Percentiles rank a stretch among this genome's conserved stretches.
phyloP scores from a whole-genome alignment of 2,113 vertebrate genomes.

The Oryzias celebensis region DNA sequence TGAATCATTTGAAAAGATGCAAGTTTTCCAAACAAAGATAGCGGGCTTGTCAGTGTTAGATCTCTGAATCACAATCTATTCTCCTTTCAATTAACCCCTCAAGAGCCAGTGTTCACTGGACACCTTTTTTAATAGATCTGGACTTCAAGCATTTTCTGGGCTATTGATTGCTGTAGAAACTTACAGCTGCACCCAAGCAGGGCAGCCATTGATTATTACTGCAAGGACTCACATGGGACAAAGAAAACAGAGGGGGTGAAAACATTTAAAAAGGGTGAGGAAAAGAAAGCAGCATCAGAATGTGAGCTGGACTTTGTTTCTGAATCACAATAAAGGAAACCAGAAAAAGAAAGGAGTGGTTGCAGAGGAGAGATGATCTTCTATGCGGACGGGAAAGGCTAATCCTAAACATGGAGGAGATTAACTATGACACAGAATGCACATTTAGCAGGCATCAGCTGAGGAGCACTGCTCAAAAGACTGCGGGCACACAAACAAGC shows the following conservation, averaged over 20 bases:
- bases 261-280: neutral
- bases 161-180: conserved; percentile 12
- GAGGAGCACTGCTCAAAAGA: conserved; percentile 35
- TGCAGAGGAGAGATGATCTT: conserved; percentile 5
- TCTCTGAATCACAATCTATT: neutral
- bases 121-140: neutral
- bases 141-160: neutral
- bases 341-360: neutral
- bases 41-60: neutral
- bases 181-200: conserved; percentile 15
- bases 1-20: no score
- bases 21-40: conserved; percentile 7
- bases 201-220: conserved; percentile 32
- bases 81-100: neutral
- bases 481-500: conserved; percentile 21
- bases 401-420: conserved; percentile 59
- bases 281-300: neutral
- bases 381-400: conserved; percentile 28
- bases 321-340: no score
- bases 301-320: no score
- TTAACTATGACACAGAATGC: conserved; percentile 56
- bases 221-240: conserved; percentile 13
- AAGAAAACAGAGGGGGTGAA: neutral
- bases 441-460: conserved; percentile 21
- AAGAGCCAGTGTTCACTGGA: conserved; percentile 7